Conservation (phyloP, 2,888 invertebrate species). For the Drosophila buzzatii region DNA sequence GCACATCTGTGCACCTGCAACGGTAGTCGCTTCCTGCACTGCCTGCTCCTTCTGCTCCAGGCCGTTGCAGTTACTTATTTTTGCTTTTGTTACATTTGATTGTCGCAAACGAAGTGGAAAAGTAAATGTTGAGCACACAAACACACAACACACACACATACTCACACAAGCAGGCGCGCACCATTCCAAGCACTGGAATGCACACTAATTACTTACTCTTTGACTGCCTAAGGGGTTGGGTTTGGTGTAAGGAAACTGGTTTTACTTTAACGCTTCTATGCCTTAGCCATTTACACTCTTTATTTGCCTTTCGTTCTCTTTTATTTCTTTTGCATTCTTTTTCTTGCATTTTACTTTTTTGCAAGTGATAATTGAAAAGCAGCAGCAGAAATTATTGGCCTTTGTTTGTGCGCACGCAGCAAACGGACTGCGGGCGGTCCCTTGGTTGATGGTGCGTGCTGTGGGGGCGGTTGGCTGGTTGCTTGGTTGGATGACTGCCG, state of each 20-base stretch:
- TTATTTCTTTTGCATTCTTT: constrained; percentile 32
- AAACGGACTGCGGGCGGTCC: constrained; percentile 2
- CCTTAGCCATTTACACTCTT: constrained; percentile 52
- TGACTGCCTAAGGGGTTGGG: constrained; percentile 4
- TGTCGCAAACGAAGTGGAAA: constrained; percentile 80
- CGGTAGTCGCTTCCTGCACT: constrained; percentile 3
- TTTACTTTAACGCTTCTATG: constrained; percentile 52
- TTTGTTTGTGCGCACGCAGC: constrained; percentile 50
- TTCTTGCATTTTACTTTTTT: constrained; percentile 6
- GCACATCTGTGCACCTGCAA: constrained; percentile 39
- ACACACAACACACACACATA: constrained; percentile 10
- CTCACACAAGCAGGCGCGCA: not conserved
- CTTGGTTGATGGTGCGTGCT: not conserved
- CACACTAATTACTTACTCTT: constrained; percentile 78
- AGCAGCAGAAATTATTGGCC: constrained; percentile 56
- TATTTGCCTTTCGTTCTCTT: constrained; percentile 56
- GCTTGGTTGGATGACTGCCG: not conserved
- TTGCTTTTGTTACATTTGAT: constrained; percentile 72
- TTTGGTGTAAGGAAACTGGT: constrained; percentile 31
- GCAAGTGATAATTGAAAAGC: constrained; percentile 57
- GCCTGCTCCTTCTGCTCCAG: constrained; percentile 12
- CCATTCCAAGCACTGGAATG: constrained; percentile 58
- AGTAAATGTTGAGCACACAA: constrained; percentile 66
- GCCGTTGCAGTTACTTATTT: constrained; percentile 32
- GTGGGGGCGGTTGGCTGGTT: not conserved